These are phyloP conservation scores for Holacanthella duospinosa DNA, from an alignment of 2,888 invertebrate genomes.

Conservation along the genomic window DNA sequence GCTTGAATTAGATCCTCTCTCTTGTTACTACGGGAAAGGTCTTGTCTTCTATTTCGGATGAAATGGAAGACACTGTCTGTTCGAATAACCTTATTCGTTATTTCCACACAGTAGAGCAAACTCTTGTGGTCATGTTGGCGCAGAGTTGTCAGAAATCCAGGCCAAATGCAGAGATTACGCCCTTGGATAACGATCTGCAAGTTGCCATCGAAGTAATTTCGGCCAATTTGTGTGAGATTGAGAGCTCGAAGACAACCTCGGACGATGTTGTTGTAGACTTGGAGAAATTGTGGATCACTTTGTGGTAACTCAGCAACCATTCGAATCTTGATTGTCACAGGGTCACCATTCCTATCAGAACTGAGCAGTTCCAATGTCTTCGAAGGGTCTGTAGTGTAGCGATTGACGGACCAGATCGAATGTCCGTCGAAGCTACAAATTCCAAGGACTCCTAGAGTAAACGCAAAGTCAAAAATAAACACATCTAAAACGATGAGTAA, in stretches of 20 bases:
- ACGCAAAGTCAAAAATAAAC: too few relatives aligned
- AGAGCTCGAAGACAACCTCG: neutral
- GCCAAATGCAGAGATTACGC: slow-evolving; percentile 62
- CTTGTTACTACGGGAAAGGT: neutral
- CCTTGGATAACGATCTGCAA: slow-evolving; percentile 48
- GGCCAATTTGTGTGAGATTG: neutral
- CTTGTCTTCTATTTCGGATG: slow-evolving; percentile 39
- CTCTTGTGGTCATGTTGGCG: slow-evolving; percentile 65
- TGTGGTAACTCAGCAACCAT: slow-evolving; percentile 25
- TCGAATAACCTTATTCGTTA: slow-evolving; percentile 72
- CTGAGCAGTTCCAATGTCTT: neutral
- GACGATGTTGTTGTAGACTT: slow-evolving; percentile 20
- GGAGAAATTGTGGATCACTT: slow-evolving; percentile 18
- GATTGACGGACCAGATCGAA: slow-evolving; percentile 53
- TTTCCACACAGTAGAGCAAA: slow-evolving; percentile 66
- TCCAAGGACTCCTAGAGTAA: slow-evolving; percentile 48
- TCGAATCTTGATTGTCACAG: slow-evolving; percentile 20
- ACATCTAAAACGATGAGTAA: too few relatives aligned
- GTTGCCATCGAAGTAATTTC: neutral
- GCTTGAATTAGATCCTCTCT: neutral
- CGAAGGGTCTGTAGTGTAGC: slow-evolving; percentile 35
- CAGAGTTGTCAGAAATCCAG: slow-evolving; percentile 56
- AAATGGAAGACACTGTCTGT: slow-evolving; percentile 60
- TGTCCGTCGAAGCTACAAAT: slow-evolving; percentile 62
- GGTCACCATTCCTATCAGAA: slow-evolving; percentile 18